These are phyloP conservation scores for Apodemus sylvaticus DNA, from an alignment of 2,113 vertebrate genomes.

Conservation along the genomic window DNA sequence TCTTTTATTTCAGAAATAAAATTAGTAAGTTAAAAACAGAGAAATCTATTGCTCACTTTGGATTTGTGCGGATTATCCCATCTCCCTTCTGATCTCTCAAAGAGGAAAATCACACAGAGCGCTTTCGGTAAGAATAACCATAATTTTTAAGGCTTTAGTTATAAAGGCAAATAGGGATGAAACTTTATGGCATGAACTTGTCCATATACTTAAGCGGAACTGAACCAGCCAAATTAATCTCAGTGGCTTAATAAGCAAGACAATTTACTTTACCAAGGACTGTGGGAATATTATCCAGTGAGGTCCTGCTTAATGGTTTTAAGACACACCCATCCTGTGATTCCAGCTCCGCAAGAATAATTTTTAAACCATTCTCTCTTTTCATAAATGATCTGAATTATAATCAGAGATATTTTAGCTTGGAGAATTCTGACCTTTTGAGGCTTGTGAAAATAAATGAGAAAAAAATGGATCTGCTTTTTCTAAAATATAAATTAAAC, in stretches of 20 bases:
- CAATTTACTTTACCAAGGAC: not conserved
- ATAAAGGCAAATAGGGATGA: slow-evolving; percentile 21
- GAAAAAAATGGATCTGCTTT: not conserved
- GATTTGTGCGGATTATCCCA: not conserved
- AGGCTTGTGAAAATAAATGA: not conserved
- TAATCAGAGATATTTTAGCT: not conserved
- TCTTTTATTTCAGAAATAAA: slow-evolving; percentile 34
- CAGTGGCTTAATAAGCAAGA: slow-evolving; percentile 17
- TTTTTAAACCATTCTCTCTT: not conserved
- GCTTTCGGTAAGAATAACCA: slow-evolving; percentile 46
- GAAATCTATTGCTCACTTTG: slow-evolving; percentile 29
- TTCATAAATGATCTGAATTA: not conserved
- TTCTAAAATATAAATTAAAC: not conserved
- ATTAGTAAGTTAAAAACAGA: not conserved
- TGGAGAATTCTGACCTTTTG: not conserved
- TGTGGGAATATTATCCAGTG: not conserved
- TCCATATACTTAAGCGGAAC: not conserved
- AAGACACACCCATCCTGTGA: not conserved
- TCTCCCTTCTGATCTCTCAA: slow-evolving; percentile 48
- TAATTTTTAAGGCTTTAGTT: slow-evolving; percentile 50
- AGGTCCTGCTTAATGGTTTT: too few species aligned
- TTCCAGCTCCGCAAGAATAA: not conserved
- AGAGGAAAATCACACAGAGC: slow-evolving; percentile 30
- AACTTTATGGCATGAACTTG: slow-evolving; percentile 24
- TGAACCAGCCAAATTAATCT: not conserved